Percentiles rank a stretch among this genome's conserved stretches.
Conservation (phyloP, 2,888 invertebrate species). For the Parascotia fuliginaria region DNA sequence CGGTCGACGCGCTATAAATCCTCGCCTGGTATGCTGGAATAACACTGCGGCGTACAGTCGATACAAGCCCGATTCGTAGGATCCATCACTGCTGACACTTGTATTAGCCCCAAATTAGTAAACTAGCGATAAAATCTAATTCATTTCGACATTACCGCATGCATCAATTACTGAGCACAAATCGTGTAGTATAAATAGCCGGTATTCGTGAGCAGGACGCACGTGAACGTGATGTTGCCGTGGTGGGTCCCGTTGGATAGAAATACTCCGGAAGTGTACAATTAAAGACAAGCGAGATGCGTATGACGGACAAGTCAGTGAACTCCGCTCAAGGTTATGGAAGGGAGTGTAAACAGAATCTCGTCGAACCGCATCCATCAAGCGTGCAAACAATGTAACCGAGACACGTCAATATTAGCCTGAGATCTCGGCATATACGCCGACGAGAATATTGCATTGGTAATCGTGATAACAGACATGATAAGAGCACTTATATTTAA, state of each 20-base stretch:
- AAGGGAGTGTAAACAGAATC: slow-evolving; percentile 65
- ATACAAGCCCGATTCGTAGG: slow-evolving; percentile 57
- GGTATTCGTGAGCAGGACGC: slow-evolving; percentile 57
- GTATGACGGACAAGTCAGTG: slow-evolving; percentile 66
- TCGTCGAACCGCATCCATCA: slow-evolving; percentile 70
- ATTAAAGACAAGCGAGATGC: slow-evolving; percentile 64
- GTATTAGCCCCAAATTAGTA: slow-evolving; percentile 68
- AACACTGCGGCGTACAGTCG: slow-evolving; percentile 68
- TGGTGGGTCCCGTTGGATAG: slow-evolving; percentile 67
- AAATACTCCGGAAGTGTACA: slow-evolving; percentile 75
- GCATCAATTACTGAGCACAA: slow-evolving; percentile 33
- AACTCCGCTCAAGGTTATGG: slow-evolving; percentile 75
- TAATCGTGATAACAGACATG: slow-evolving; percentile 46
- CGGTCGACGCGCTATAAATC: slow-evolving; percentile 79
- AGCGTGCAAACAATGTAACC: slow-evolving; percentile 70
- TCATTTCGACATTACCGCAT: slow-evolving; percentile 52
- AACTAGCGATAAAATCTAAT: slow-evolving; percentile 61
- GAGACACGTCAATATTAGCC: slow-evolving; percentile 69
- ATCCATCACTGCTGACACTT: slow-evolving; percentile 65
- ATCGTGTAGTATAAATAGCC: slow-evolving; percentile 48
- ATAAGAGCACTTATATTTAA: slow-evolving; percentile 40
- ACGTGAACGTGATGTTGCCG: slow-evolving; percentile 65
- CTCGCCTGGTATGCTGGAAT: slow-evolving; percentile 71
- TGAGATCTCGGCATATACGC: slow-evolving; percentile 18
- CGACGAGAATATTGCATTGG: slow-evolving; percentile 50